Conservation (phyloP, 2,113 vertebrate species). For the Sardina pilchardus region DNA sequence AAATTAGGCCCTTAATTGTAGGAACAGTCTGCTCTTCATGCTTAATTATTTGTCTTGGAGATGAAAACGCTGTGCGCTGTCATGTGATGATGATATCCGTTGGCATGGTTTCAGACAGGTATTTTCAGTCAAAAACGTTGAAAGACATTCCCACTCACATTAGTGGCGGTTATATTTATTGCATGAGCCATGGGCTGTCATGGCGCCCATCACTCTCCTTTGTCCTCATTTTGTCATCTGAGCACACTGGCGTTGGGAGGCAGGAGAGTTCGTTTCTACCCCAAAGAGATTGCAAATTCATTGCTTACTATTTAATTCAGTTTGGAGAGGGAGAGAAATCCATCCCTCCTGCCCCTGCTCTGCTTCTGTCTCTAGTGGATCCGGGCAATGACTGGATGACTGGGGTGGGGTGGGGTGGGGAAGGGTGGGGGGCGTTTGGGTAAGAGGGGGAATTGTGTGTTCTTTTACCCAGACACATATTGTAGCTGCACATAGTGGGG, state of each 20-base stretch:
- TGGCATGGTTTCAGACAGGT: constrained; percentile 14
- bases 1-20: constrained; percentile 6
- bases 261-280: constrained; percentile 57
- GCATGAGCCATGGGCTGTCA: constrained; percentile 12
- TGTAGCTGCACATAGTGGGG: background rate
- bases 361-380: constrained; percentile 46
- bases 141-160: constrained; percentile 43
- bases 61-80: background rate
- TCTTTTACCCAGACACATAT: background rate
- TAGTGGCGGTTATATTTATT: constrained; percentile 57
- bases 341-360: constrained; percentile 21
- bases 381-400: constrained; percentile 47
- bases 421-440: background rate
- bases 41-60: constrained; percentile 51
- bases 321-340: constrained; percentile 57
- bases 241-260: constrained; percentile 54
- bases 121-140: constrained; percentile 15
- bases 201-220: constrained; percentile 31
- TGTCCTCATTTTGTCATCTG: constrained; percentile 53
- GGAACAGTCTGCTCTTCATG: constrained; percentile 44
- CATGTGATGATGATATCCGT: constrained; percentile 13
- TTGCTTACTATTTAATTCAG: constrained; percentile 68
- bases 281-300: constrained; percentile 68
- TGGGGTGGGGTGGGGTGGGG: constrained; percentile 56
- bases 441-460: background rate